Conservation (phyloP, 2,888 invertebrate species). For the Myopa tessellatipennis region DNA sequence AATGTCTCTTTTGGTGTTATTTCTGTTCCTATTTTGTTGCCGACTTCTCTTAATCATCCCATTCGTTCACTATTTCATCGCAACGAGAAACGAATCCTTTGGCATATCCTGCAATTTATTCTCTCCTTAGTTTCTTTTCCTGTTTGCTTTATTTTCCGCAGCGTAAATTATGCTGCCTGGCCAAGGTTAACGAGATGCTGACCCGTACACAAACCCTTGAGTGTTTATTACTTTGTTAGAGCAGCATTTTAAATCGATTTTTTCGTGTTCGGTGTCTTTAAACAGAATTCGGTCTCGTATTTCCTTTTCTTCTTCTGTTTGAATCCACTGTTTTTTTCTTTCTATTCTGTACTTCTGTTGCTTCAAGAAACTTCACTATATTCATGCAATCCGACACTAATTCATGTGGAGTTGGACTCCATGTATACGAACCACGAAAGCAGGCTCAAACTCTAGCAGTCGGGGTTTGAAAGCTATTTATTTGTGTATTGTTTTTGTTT, state of each 20-base stretch:
- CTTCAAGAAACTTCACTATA: neutral
- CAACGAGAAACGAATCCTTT: neutral
- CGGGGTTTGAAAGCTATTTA: too few species aligned
- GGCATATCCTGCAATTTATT: conserved; percentile 1
- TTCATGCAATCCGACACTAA: conserved; percentile 34
- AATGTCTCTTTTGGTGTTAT: too few species aligned
- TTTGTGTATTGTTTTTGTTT: too few species aligned
- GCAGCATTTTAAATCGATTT: neutral
- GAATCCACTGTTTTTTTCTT: neutral
- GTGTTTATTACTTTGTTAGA: neutral
- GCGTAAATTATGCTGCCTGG: neutral
- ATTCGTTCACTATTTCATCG: neutral
- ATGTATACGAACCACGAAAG: too few species aligned
- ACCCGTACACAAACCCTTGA: neutral
- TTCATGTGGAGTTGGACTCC: conserved; percentile 11
- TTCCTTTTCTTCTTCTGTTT: neutral
- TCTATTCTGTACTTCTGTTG: neutral
- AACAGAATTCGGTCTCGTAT: neutral
- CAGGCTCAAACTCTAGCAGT: too few species aligned
- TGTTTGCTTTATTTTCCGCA: neutral
- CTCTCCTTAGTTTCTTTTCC: too few species aligned
- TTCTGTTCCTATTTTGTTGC: neutral
- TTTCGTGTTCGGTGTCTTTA: neutral
- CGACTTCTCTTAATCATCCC: neutral
- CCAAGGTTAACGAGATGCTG: neutral